Conservation (phyloP, 2,113 vertebrate genomes). For the Fulica atra region DNA sequence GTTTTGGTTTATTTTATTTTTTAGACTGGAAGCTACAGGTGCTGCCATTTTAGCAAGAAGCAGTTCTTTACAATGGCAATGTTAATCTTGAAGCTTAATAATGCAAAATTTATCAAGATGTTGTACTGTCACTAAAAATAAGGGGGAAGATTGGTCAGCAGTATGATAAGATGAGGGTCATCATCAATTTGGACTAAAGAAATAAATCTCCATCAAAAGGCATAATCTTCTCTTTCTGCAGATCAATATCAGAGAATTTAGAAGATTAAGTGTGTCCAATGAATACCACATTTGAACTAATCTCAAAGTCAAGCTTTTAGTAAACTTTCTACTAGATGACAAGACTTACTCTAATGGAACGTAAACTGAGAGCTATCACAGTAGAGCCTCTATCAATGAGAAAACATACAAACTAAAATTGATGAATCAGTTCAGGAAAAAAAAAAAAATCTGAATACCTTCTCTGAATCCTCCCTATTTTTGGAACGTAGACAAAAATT, state of each 20-base stretch:
- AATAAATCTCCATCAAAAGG: constrained; percentile 45
- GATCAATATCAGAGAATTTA: constrained; percentile 70
- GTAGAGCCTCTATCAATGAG: background rate
- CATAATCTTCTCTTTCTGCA: background rate
- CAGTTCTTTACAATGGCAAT: background rate
- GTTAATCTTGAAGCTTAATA: background rate
- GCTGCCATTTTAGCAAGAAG: background rate
- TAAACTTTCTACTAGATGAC: constrained; percentile 4
- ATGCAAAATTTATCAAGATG: background rate
- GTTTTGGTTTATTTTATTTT: background rate
- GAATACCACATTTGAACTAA: constrained; percentile 17
- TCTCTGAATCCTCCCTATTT: background rate
- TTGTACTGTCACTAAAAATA: background rate
- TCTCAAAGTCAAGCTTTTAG: constrained; percentile 18
- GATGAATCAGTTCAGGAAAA: background rate
- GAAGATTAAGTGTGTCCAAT: constrained; percentile 23
- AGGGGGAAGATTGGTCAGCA: background rate
- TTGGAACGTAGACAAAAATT: background rate
- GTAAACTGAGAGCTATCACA: background rate
- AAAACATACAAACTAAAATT: background rate
- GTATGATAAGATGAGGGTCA: background rate
- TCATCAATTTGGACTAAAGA: background rate
- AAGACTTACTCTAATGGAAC: constrained; percentile 6
- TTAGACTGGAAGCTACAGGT: background rate
- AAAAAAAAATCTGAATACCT: background rate